Evolutionary conservation across 2,797 vertebrate genomes (phyloP).

Genomic region (Hippocampus kuda): DNA sequence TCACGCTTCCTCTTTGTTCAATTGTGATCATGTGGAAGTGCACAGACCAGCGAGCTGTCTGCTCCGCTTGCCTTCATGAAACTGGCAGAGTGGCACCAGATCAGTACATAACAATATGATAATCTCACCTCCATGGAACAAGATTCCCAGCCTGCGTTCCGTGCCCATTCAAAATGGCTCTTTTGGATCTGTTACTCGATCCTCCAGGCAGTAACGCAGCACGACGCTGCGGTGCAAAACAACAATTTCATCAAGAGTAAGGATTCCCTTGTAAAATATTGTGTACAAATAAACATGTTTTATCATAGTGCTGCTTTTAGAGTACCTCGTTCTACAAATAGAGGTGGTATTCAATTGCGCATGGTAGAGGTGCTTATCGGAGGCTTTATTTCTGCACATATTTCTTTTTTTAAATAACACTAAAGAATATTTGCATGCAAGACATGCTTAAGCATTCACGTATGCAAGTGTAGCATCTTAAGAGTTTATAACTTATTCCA

Average conservation of each 20-base stretch:
- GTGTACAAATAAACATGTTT: neutral
- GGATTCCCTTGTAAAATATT: neutral
- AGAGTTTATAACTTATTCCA: neutral
- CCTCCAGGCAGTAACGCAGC: neutral
- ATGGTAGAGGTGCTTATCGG: neutral
- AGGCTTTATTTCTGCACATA: neutral
- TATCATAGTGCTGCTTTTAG: neutral
- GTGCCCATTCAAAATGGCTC: neutral
- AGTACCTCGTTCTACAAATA: neutral
- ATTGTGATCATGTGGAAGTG: conserved; percentile 4
- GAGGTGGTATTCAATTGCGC: neutral
- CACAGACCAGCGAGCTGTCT: neutral
- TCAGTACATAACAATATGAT: neutral
- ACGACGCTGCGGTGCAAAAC: neutral
- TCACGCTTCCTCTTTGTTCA: neutral
- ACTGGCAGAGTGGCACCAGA: neutral
- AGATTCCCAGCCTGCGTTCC: neutral
- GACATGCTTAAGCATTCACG: neutral
- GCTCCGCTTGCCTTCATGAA: neutral
- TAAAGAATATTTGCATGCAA: neutral
- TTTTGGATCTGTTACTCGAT: neutral
- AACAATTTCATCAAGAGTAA: neutral
- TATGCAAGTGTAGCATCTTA: neutral
- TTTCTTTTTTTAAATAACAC: neutral
- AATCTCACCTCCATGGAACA: neutral